Percentiles rank a stretch among this genome's conserved stretches.
Conservation (phyloP, 2,888 invertebrate species). For the Stegana nigrithorax region DNA sequence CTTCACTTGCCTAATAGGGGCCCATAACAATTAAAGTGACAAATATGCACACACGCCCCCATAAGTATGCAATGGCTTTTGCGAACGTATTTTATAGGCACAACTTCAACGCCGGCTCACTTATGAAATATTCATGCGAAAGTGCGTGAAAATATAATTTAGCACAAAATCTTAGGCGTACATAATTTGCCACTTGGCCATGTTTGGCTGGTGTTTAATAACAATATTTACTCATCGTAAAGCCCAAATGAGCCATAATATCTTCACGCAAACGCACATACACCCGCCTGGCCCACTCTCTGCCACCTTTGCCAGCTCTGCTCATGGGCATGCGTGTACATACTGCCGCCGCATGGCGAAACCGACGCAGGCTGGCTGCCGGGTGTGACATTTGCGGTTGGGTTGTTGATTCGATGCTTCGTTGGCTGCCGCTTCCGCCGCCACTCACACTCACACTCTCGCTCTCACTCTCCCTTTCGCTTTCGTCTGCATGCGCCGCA, state of each 20-base stretch:
- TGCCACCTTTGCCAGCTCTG: not conserved
- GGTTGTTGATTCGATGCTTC: not conserved
- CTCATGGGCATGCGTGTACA: not conserved
- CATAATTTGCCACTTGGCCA: not conserved
- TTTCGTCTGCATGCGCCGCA: too few relatives aligned
- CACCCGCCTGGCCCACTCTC: not conserved
- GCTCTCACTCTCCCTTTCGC: not conserved
- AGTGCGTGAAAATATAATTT: too few relatives aligned
- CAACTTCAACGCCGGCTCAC: too few relatives aligned
- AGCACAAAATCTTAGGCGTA: not conserved
- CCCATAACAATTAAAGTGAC: too few relatives aligned
- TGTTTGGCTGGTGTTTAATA: slow-evolving; percentile 33
- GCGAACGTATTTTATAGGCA: too few relatives aligned
- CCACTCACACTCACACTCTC: not conserved
- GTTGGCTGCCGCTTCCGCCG: not conserved
- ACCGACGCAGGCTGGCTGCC: not conserved
- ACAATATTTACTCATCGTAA: slow-evolving; percentile 47
- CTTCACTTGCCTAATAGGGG: too few relatives aligned
- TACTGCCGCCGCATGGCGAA: too few relatives aligned
- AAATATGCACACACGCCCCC: too few relatives aligned
- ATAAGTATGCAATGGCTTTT: too few relatives aligned
- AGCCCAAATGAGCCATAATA: slow-evolving; percentile 45
- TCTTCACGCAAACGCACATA: slow-evolving; percentile 30
- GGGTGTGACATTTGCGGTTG: not conserved
- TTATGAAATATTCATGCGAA: too few relatives aligned